Conservation (phyloP, 1,140 invertebrate genomes). For the Bradysia coprophila region DNA sequence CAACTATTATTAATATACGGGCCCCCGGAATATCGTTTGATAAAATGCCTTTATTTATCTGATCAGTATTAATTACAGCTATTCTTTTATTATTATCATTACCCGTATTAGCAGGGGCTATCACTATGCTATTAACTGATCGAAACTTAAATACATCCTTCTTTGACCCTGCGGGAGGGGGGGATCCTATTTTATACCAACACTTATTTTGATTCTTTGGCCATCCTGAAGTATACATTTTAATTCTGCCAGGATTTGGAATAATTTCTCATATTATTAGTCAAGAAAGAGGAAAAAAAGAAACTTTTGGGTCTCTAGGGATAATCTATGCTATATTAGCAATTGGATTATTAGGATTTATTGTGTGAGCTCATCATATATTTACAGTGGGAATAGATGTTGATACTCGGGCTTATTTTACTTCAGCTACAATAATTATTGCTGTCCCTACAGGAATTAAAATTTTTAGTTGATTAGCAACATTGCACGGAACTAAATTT, state of each 20-base stretch:
- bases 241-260: constrained; percentile 42
- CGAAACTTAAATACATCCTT: constrained; percentile 51
- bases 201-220: constrained; percentile 68
- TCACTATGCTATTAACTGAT: constrained; percentile 51
- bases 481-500: constrained; percentile 30
- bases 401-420: constrained; percentile 53
- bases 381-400: constrained; percentile 55
- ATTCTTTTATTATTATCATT: constrained; percentile 41
- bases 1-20: constrained; percentile 37
- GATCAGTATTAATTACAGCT: constrained; percentile 46
- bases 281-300: constrained; percentile 34
- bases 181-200: constrained; percentile 52
- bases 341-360: constrained; percentile 44
- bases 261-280: constrained; percentile 43
- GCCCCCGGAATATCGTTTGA: constrained; percentile 26
- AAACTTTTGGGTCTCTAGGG: constrained; percentile 34
- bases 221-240: constrained; percentile 60
- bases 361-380: constrained; percentile 53
- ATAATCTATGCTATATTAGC: constrained; percentile 43
- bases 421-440: constrained; percentile 54
- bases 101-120: constrained; percentile 50
- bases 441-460: constrained; percentile 42
- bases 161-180: constrained; percentile 44
- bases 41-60: constrained; percentile 37
- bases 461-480: constrained; percentile 44